Evolutionary conservation across 1,140 invertebrate species (phyloP).

Genomic region (Harpegnathos saltator): DNA sequence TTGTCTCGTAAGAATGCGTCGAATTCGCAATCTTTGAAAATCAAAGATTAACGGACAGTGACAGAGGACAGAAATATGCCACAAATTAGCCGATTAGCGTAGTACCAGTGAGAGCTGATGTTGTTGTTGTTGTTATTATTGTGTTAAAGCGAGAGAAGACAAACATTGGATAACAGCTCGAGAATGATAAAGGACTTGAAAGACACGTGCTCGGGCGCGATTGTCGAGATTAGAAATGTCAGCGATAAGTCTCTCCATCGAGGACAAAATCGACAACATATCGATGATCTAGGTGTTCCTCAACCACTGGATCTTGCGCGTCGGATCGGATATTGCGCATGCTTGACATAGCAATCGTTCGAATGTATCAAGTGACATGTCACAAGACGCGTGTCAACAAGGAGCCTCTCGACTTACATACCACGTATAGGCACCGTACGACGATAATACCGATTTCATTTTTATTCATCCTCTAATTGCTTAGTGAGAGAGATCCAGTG

Average conservation of each 20-base stretch:
- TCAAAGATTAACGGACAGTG: too few species aligned
- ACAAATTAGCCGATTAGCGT: conserved; percentile 16
- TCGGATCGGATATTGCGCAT: conserved; percentile 1
- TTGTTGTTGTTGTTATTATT: too few species aligned
- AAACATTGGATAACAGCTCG: conserved; percentile 33
- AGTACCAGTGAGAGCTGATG: conserved; percentile 22
- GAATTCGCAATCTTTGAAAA: too few species aligned
- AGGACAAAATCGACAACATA: conserved; percentile 11
- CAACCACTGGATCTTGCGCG: conserved; percentile 47
- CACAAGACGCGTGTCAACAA: neutral
- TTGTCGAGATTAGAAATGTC: neutral
- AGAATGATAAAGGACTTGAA: conserved; percentile 13
- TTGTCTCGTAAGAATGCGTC: too few species aligned
- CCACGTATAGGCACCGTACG: neutral
- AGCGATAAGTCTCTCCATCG: conserved; percentile 9
- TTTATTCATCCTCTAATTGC: neutral
- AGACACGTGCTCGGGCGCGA: neutral
- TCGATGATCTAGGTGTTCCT: conserved; percentile 39
- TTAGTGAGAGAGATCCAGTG: conserved; percentile 64
- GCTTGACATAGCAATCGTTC: conserved; percentile 20
- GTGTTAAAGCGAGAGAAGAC: conserved; percentile 51
- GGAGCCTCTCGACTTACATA: conserved; percentile 22
- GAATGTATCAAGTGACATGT: neutral
- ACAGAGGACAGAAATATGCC: conserved; percentile 23
- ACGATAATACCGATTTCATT: neutral